Base-by-base conservation (phyloP, 2,888 invertebrate species). In the Esperia sulphurella region DNA sequence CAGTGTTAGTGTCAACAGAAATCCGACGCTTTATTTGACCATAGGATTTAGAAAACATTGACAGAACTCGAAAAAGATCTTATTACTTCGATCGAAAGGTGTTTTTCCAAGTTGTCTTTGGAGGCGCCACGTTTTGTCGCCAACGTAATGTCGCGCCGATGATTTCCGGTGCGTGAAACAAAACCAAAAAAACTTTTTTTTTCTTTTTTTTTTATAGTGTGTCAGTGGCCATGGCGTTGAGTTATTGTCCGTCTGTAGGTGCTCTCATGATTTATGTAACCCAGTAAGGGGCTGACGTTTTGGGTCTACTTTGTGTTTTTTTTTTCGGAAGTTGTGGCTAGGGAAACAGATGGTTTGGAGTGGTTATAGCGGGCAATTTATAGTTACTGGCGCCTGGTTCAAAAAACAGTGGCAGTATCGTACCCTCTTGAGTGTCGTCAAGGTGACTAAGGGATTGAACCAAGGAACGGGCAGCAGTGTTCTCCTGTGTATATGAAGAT, bases 121-220 rank as follows among this genome's bases (percentile, higher is more conserved):
- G 51, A 65, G 87, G 85, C 87, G 87, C 86, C 86, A 82, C 66
- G 60, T 68, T 78, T 81, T 81, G 84, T 83, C 84, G 83, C 84
- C 83, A 71, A 59, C 67, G 72, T 65, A 65, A 59, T 75, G 83
- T 80, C 82, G 76, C 81, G 83, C 65, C 83, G 75, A 58, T 77
- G 73, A 84, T 79, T 83, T 86, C 87, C 87, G 87, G 85, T 81
- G 74, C 51, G 57, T 50, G 61, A 62, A 54, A 50, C 41, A 63
- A 62, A 71, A 59, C 64, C 3, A 54, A 50, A 53, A 56, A 60
- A 62, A 63, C 48, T 49, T 30, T 56, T 55, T 54, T 61, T 61
- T 57, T 54, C 55, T 43, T 65, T 65, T 68, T 57, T 54, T 55
- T 43, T 65, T 65, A 68, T 68, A 64, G 61, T 68, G 68, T 76